Percentiles rank a stretch among this genome's conserved stretches.
These are phyloP conservation scores for Paramormyrops hopkinsi DNA, from an alignment of 2,797 vertebrate species.

Conservation along the genomic window DNA sequence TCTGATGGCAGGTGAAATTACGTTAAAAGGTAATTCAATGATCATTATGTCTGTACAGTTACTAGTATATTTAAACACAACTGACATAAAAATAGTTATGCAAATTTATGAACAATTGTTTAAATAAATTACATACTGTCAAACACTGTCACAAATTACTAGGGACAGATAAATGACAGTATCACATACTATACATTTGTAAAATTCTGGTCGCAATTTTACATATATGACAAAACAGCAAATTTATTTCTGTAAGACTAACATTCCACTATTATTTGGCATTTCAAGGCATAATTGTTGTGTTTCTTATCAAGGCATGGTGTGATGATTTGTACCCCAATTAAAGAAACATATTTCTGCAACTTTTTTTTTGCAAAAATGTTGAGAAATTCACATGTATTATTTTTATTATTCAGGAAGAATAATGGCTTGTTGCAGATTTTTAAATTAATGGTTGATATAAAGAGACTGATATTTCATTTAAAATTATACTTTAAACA, in stretches of 20 bases:
- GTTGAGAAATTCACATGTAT: neutral
- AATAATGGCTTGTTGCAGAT: neutral
- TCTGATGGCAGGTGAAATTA: neutral
- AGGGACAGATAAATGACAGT: neutral
- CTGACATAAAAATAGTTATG: neutral
- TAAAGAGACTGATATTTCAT: neutral
- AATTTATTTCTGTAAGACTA: neutral
- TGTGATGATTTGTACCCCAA: neutral
- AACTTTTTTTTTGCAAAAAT: neutral
- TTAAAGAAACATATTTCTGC: neutral
- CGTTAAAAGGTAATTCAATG: neutral
- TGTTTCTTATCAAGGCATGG: neutral
- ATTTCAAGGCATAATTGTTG: neutral
- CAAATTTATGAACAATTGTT: neutral
- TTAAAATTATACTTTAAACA: neutral
- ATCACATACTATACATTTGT: neutral
- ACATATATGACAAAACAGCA: neutral
- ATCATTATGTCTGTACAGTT: neutral
- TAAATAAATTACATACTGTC: neutral
- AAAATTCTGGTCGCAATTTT: neutral
- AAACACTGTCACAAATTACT: neutral
- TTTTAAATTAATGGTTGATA: neutral
- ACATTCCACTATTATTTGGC: neutral
- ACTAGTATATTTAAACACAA: neutral
- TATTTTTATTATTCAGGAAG: neutral